Evolutionary conservation across 2,888 invertebrate species (phyloP), one percentile per base, ranked within the genome.

Genomic region (Crematogaster levior): DNA sequence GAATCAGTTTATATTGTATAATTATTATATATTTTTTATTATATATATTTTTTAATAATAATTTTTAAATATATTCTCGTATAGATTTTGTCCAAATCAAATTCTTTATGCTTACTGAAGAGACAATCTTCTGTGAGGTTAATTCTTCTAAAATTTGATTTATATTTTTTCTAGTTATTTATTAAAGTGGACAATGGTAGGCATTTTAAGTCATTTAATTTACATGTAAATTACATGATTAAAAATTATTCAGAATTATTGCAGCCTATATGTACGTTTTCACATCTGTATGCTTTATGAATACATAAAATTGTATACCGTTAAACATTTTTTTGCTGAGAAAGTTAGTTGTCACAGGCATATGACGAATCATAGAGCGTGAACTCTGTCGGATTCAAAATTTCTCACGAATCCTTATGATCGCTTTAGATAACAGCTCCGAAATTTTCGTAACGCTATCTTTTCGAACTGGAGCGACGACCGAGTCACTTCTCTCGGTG

Each of bases 381-480:
- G 46, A 73, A 60, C 15, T 30, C 9, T 46, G 58, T 43, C 40
- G 27, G 24, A 21, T 53, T 12, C 30, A 43, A 68, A 66, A 77
- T 77, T 46, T 77, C 77, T 68, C 53, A 56, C 30, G 43, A 43
- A 43, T 68, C 10, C 68, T 10, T 18, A 30, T 43, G 75, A 43
- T 56, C n/a, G 40, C 1, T 27, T 40, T n/a, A 53, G 51, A 43
- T 18, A 66, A 77, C 65, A 53, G n/a, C 7, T 53, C 30, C 27
- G 40, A 81, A 51, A 37, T 74, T 63, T 81, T 53, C 74, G 61
- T 27, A 74, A 73, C 51, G 21, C 58, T 53, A 56, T 18, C 56
- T 60, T 74, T 61, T 9, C 46, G 61, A 61, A 81, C n/a, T 51
- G 24, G 58, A 80, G 21, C 81, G 74, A 30, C 61, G 51, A 58